Base-by-base conservation (phyloP, 2,797 vertebrate genomes). In the Centroberyx gerrardi region DNA sequence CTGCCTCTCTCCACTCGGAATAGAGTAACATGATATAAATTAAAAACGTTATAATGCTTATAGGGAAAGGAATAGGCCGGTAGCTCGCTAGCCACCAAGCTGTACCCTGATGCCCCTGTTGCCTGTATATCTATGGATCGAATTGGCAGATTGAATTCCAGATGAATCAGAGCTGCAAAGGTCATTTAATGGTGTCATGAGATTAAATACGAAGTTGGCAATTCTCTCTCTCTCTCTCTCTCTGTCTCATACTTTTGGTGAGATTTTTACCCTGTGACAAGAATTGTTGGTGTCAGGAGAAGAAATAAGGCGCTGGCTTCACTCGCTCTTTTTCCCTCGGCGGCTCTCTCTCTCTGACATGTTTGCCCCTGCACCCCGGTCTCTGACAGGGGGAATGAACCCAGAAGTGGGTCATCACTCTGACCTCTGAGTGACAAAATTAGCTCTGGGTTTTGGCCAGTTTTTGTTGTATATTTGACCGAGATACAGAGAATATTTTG, bases 391-490 rank as follows among this genome's bases (percentile, higher is more conserved):
- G 40, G 56, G 72, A 83, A 69, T 84, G 71, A 78, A 83, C 69
- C 51, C 71, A 64, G 27, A 76, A 73, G 56, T 87, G 55, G 85
- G 88, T 87, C 80, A 90, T 86, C 83, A 78, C 68, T 56, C 66
- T 82, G 78, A 89, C 81, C 83, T 87, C 79, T 75, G 51, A 8
- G 60, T 82, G 78, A 87, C 80, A 80, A 80, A 72, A 88, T 88
- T 84, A 91, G 81, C 71, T 84, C 80, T 62, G 58, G 72, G 29
- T 72, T 82, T 76, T 55, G 54, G 72, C 64, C 78, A 66, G 53
- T 67, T 82, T 83, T 66, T 82, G 68, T 66, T 82, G 68, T 80
- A 69, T 79, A 58, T 76, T 81, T 77, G 75, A 76, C 74, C 40
- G 52, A 75, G 42, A 76, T 62, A 61, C 18, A 63, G 68, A 62